Conservation (phyloP, 2,113 vertebrate species). For the Pituophis catenifer region DNA sequence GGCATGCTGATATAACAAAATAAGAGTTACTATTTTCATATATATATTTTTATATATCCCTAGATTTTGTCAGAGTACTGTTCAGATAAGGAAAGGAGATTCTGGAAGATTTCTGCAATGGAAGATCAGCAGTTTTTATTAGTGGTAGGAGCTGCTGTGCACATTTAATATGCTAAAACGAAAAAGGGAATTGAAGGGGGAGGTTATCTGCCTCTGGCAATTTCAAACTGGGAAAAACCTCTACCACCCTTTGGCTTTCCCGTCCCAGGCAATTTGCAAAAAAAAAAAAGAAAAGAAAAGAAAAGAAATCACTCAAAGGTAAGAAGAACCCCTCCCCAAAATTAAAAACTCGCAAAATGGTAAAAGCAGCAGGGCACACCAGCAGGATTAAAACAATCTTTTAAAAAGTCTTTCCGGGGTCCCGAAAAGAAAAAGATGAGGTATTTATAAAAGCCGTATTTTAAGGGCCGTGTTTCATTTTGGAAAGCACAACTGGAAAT, state of each 20-base stretch:
- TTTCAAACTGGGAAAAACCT: background rate
- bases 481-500: background rate
- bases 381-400: background rate
- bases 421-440: background rate
- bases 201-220: background rate
- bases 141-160: background rate
- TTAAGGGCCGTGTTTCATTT: background rate
- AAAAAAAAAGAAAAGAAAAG: background rate
- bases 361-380: background rate
- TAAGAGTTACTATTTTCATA: slow-evolving; percentile 32
- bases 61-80: background rate
- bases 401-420: background rate
- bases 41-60: background rate
- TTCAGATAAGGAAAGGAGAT: background rate
- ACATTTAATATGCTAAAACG: background rate
- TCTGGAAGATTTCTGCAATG: background rate
- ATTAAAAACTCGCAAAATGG: background rate
- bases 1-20: slow-evolving; percentile 35
- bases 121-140: background rate
- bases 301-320: background rate
- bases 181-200: background rate
- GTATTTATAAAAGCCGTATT: background rate
- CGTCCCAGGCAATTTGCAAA: background rate
- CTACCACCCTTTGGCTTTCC: background rate
- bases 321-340: background rate